Conservation (phyloP, 1,140 invertebrate species). For the Melitaea cinxia region DNA sequence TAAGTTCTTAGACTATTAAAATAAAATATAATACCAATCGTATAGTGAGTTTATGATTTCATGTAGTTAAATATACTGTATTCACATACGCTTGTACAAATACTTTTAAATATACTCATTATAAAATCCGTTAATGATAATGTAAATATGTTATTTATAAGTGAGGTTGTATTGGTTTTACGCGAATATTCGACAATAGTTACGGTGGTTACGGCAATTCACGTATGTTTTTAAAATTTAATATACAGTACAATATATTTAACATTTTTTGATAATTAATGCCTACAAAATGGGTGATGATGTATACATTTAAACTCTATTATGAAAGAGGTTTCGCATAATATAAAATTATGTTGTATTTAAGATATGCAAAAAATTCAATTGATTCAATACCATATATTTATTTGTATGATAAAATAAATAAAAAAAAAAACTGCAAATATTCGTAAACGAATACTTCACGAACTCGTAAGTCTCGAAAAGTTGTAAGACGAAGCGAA, state of each 20-base stretch:
- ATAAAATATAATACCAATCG: too few relatives aligned
- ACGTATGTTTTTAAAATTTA: slow-evolving; percentile 12
- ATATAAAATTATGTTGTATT: too few relatives aligned
- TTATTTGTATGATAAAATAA: too few relatives aligned
- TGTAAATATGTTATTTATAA: not conserved
- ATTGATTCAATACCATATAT: too few relatives aligned
- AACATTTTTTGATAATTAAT: slow-evolving; percentile 8
- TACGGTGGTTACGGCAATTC: slow-evolving; percentile 1
- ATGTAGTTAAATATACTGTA: too few relatives aligned
- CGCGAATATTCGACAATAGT: slow-evolving; percentile 17
- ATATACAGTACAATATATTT: slow-evolving; percentile 22
- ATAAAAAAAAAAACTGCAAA: not conserved
- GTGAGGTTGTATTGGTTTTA: slow-evolving; percentile 6
- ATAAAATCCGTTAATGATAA: not conserved
- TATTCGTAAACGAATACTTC: not conserved
- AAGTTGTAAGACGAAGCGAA: slow-evolving; percentile 20
- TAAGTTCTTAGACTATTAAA: too few relatives aligned
- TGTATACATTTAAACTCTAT: not conserved
- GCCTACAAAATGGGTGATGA: not conserved
- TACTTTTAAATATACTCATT: not conserved
- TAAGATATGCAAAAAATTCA: too few relatives aligned
- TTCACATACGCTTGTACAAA: too few relatives aligned
- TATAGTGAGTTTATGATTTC: too few relatives aligned
- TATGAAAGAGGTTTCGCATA: too few relatives aligned
- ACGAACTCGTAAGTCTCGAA: slow-evolving; percentile 3